Conservation (phyloP, 2,888 invertebrate species). For the Cactoblastis cactorum region DNA sequence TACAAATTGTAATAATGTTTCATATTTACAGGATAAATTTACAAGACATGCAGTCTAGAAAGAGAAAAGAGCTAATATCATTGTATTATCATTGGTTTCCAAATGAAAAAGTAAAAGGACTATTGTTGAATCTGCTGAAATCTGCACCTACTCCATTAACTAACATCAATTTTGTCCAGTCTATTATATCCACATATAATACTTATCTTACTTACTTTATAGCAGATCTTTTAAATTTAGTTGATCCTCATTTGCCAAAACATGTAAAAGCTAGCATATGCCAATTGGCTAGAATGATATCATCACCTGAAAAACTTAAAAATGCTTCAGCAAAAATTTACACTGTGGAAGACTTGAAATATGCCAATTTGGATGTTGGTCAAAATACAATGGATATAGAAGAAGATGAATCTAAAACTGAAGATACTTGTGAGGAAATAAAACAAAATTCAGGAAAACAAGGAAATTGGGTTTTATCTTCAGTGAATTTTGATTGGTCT, state of each 20-base stretch:
- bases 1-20: no score
- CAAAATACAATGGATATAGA: conserved; percentile 4
- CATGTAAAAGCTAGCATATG: conserved; percentile 40
- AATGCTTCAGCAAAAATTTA: conserved; percentile 49
- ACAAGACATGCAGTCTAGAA: conserved; percentile 33
- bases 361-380: conserved; percentile 11
- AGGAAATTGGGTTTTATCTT: conserved; percentile 56
- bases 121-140: conserved; percentile 56
- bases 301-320: conserved; percentile 43
- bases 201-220: conserved; percentile 57
- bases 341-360: conserved; percentile 62
- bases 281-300: conserved; percentile 54
- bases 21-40: conserved; percentile 32
- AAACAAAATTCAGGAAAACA: not conserved
- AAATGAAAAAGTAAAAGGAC: conserved; percentile 42
- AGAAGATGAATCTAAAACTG: not conserved
- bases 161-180: conserved; percentile 52
- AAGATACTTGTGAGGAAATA: not conserved
- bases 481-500: conserved; percentile 56
- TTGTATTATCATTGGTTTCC: conserved; percentile 64
- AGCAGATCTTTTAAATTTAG: conserved; percentile 46
- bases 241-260: conserved; percentile 50
- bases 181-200: conserved; percentile 61
- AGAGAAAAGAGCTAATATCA: conserved; percentile 47
- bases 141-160: conserved; percentile 51